These are phyloP conservation scores for Pristionchus japonicus DNA, from an alignment of 2,888 invertebrate species.

Conservation along the genomic window DNA sequence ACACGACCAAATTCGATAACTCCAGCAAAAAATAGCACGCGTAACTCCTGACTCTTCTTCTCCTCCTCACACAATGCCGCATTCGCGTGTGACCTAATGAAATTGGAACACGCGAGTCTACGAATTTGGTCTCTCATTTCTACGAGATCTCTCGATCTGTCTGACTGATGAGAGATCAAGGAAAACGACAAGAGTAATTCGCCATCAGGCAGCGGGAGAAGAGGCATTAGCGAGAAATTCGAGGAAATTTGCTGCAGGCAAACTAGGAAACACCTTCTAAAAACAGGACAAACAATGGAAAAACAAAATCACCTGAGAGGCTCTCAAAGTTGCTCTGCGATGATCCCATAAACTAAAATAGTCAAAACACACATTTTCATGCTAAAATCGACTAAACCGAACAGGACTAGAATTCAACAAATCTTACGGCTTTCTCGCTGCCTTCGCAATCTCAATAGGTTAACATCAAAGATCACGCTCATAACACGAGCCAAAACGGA, in stretches of 20 bases:
- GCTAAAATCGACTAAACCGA: no score
- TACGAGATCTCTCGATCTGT: not conserved
- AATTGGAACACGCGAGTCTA: not conserved
- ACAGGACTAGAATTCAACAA: no score
- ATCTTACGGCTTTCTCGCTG: not conserved
- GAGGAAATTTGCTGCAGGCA: not conserved
- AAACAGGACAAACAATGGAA: no score
- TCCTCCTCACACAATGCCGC: constrained; percentile 11
- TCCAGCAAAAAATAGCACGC: no score
- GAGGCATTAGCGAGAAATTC: constrained; percentile 1
- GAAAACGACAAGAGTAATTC: not conserved
- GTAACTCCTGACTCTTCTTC: not conserved
- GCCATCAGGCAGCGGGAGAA: not conserved
- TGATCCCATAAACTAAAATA: no score
- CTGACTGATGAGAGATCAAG: not conserved
- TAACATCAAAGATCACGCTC: no score
- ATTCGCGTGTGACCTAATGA: constrained; percentile 24
- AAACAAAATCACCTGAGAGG: no score
- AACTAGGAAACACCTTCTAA: not conserved
- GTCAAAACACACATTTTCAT: no score
- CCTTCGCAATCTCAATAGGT: not conserved
- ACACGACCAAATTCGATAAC: no score
- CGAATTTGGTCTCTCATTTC: not conserved
- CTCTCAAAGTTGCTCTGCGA: no score
- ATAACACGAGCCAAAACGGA: no score